A percentile compares a stretch with the other conserved stretches of the same genome.
Conservation (phyloP, 2,888 invertebrate species). For the Nephrocerus scutellatus region DNA sequence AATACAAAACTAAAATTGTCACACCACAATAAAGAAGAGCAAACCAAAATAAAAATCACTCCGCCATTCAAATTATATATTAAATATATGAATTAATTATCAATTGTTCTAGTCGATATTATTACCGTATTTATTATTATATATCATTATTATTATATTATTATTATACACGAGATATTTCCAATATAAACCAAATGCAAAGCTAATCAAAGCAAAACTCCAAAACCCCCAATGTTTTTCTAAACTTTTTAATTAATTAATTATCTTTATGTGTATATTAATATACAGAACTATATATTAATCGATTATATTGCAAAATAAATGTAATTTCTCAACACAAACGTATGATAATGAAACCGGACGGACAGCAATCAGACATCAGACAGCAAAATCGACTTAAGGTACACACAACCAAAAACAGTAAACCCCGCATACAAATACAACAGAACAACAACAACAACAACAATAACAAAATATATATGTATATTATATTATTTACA, state of each 20-base stretch:
- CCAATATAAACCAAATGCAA: no score
- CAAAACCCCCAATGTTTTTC: no score
- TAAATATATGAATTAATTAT: slow-evolving; percentile 15
- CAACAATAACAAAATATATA: slow-evolving; percentile 9
- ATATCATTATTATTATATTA: slow-evolving; percentile 16
- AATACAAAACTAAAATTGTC: slow-evolving; percentile 2
- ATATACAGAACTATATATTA: no score
- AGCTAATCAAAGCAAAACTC: no score
- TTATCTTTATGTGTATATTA: no score
- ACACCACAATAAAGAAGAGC: not conserved
- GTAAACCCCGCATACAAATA: slow-evolving; percentile 15
- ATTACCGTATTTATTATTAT: slow-evolving; percentile 1
- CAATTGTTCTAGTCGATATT: slow-evolving; percentile 20
- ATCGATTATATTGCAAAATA: no score
- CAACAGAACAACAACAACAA: slow-evolving; percentile 8
- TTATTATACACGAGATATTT: no score
- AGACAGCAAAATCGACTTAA: slow-evolving; percentile 20
- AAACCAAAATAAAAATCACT: not conserved
- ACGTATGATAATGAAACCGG: not conserved
- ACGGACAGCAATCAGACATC: not conserved
- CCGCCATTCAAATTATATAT: not conserved
- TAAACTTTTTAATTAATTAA: no score
- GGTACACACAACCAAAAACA: slow-evolving; percentile 26
- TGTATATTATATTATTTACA: slow-evolving; percentile 1
- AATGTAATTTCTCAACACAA: no score